Evolutionary conservation across 92 coral and sea anemone genomes (phyloP), one percentile per base, ranked within the genome.

Genomic region (Siderastrea radians): DNA sequence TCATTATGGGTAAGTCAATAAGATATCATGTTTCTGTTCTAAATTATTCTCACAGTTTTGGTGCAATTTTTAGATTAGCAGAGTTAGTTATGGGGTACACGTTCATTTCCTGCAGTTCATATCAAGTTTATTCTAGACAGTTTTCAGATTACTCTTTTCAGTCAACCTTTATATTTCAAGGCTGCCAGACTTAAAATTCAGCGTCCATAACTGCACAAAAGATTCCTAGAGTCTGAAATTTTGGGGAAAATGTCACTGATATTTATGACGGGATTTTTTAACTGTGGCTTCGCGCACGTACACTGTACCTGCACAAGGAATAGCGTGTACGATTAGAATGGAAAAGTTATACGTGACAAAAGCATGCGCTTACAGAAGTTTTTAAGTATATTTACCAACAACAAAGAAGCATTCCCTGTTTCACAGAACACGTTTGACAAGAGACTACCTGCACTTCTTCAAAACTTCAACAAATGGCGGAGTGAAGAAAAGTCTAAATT

Each of bases 251-350:
- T 65, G 38, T 26, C 38, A 26, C 38, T 26, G 38, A 26, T 26
- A 26, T 26, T 26, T 26, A 65, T 86, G 78, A 78, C 89, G 48
- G 63, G 89, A 53, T 77, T 86, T 86, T n/a, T 77, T 86, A 54
- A 86, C 77, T 86, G 89, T 45, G 77, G 84, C 16, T 86, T 77
- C 66, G 70, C 78, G 64, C 89, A 70, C 38, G 38, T 26, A 26
- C 38, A 26, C 38, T 15, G 89, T 86, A 7, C 77, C 89, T 38
- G 89, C 72, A 61, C 38, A 26, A 85, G 70, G 74, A 49, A 63
- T 57, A 75, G 89, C 46, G 78, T 85, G 52, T 65, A 85, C n/a
- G 70, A 75, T 44, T 53, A 54, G 57, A 75, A 85, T 75, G 88
- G 88, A 1, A 65, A 76, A 43, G 19, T 80, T 14, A 38, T 59